Evolutionary conservation across 2,113 vertebrate species (phyloP).

Genomic region (Cyanoramphus novaezelandiae): DNA sequence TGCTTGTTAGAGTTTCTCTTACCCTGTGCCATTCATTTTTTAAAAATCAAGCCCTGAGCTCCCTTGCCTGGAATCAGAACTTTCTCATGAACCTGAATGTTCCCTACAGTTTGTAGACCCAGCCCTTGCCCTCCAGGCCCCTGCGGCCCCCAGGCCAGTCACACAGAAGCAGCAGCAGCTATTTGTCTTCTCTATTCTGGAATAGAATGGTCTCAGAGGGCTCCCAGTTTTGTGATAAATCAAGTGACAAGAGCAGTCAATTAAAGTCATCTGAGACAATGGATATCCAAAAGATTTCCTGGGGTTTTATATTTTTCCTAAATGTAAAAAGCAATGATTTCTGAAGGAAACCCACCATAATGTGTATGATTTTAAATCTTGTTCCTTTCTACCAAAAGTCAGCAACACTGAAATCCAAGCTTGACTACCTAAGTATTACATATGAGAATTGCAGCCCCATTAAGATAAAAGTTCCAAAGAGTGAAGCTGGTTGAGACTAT

Average conservation of each 20-base stretch:
- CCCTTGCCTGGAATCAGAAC: neutral
- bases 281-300: neutral
- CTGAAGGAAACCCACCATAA: neutral
- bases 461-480: conserved; percentile 9
- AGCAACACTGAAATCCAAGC: neutral
- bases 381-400: neutral
- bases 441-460: neutral
- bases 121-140: neutral
- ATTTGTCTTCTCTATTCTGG: neutral
- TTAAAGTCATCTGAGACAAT: neutral
- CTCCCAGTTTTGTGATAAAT: neutral
- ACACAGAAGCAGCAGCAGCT: neutral
- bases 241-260: neutral
- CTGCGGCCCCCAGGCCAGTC: neutral
- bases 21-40: neutral
- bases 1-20: neutral
- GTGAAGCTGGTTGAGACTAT: neutral
- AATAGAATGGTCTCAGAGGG: neutral
- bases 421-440: neutral
- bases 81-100: neutral
- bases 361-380: neutral
- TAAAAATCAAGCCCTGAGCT: neutral
- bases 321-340: neutral
- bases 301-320: neutral
- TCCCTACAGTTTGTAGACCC: neutral